Conservation (phyloP, 2,113 vertebrate species). For the Cheilinus undulatus region DNA sequence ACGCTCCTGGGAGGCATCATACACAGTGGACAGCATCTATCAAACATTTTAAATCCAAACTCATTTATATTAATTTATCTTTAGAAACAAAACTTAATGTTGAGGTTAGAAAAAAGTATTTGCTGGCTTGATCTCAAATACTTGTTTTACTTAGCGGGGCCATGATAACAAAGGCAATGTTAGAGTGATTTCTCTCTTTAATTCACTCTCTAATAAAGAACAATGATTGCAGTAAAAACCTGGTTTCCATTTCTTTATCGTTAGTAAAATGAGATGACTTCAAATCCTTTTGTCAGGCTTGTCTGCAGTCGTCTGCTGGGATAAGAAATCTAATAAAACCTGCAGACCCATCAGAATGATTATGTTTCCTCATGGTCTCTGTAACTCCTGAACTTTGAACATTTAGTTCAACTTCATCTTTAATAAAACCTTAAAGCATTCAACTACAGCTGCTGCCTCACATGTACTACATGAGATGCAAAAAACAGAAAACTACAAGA, state of each 20-base stretch:
- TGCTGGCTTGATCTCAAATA: not conserved
- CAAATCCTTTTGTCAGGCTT: not conserved
- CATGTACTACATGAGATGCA: no score
- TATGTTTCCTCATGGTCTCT: no score
- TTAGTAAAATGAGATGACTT: not conserved
- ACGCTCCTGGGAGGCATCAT: no score
- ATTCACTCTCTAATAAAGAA: constrained; percentile 17
- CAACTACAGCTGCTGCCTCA: not conserved
- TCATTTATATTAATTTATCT: not conserved
- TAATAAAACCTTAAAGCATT: not conserved
- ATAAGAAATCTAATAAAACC: not conserved
- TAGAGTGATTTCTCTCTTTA: not conserved
- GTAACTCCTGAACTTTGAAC: not conserved
- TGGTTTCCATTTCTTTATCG: not conserved
- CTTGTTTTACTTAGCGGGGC: not conserved
- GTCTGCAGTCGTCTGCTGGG: not conserved
- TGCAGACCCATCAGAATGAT: not conserved
- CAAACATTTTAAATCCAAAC: not conserved
- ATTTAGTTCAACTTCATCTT: not conserved
- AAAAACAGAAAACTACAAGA: no score
- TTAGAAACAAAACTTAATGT: not conserved
- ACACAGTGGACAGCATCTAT: not conserved
- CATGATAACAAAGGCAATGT: not conserved
- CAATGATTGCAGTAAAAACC: constrained; percentile 20
- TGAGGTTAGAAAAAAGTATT: not conserved